Evolutionary conservation across 2,797 vertebrate species (phyloP).

Genomic region (Rhabdomys pumilio): DNA sequence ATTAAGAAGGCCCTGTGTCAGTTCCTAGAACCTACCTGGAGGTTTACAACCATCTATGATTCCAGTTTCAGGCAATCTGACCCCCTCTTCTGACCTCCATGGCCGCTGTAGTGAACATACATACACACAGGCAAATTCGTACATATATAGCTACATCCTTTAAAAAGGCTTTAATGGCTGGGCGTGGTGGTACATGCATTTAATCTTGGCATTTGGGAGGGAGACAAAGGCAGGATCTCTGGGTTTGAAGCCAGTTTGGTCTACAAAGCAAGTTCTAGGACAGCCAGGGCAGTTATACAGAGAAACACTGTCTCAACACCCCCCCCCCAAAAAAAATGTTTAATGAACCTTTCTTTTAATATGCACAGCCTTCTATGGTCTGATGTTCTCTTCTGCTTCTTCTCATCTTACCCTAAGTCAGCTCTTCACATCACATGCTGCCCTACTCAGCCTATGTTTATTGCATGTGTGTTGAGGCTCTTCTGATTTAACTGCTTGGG

Average conservation of each 20-base stretch:
- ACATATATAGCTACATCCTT: background rate
- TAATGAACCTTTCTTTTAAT: slow-evolving; percentile 21
- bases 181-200: background rate
- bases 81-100: background rate
- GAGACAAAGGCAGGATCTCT: background rate
- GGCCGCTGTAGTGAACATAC: background rate
- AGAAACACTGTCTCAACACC: background rate
- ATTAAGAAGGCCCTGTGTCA: background rate
- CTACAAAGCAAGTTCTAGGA: background rate
- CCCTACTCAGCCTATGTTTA: background rate
- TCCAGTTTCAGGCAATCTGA: background rate
- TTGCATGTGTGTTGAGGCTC: background rate
- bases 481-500: background rate
- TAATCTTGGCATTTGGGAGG: background rate
- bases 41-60: background rate
- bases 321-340: background rate
- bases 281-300: background rate
- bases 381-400: background rate
- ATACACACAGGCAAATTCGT: background rate
- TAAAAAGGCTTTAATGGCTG: background rate
- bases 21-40: background rate
- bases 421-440: background rate
- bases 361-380: background rate
- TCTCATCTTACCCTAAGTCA: background rate
- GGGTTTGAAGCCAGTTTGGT: background rate